Percentiles rank a stretch among this genome's conserved stretches.
Conservation (phyloP, 2,113 vertebrate genomes). For the Promerops cafer region DNA sequence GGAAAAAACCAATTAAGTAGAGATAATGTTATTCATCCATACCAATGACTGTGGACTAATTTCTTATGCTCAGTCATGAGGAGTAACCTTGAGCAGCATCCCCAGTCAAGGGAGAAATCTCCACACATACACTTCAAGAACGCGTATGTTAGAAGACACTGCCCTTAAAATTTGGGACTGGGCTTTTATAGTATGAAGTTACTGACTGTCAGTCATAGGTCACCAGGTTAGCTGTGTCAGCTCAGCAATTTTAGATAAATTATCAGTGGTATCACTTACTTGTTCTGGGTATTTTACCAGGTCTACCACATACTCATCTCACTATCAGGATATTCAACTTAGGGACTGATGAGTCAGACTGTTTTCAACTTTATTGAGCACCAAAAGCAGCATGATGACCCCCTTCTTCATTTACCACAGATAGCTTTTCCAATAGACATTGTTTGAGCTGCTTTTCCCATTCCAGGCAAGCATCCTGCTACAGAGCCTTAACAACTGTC, state of each 20-base stretch:
- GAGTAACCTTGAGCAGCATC: neutral
- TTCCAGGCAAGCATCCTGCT: neutral
- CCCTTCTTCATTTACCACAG: neutral
- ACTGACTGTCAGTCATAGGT: neutral
- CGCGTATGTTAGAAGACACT: neutral
- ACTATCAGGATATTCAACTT: neutral
- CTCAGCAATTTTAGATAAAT: neutral
- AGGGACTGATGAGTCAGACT: neutral
- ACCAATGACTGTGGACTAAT: neutral
- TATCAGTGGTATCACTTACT: neutral
- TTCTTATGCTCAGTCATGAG: neutral
- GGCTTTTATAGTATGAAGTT: neutral
- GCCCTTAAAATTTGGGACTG: neutral
- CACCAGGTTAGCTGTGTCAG: neutral
- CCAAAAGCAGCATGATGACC: neutral
- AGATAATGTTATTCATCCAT: neutral
- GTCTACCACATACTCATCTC: neutral
- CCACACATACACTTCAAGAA: neutral
- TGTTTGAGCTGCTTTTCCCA: neutral
- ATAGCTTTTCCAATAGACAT: neutral
- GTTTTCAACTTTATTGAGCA: neutral
- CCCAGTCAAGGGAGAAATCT: neutral
- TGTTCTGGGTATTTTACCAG: neutral
- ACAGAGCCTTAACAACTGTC: neutral
- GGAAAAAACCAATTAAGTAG: neutral